Evolutionary conservation across 2,888 invertebrate species (phyloP), one percentile per base, ranked within the genome.

Genomic region (Trilocha varians): DNA sequence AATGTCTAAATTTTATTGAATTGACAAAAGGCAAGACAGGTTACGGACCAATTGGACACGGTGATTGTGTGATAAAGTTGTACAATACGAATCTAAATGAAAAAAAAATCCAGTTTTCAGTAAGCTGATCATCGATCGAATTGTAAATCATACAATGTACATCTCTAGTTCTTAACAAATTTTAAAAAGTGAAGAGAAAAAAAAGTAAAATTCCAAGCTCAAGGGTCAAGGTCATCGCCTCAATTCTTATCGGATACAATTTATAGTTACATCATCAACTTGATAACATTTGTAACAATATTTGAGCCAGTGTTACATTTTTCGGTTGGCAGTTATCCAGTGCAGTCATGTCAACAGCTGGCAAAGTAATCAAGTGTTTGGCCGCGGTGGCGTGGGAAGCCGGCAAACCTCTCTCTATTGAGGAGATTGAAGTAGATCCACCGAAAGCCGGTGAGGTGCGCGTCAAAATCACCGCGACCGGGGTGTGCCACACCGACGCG

Each of bases 341-440:
- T 50, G 45, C 43, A 46, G 72, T 48, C 53, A 84, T 83, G 82
- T 74, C 82, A 42, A 86, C 84, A 45, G 71, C 66, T 50, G 80
- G 79, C 32, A 71, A 93, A 92, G 89, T 91, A 37, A 98, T 99
- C 54, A 91, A 89, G 61, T 99, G 99, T 75, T 90, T 89, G 65
- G 99, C 99, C 15, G 99, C 98, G 1, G 96, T 99, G 13, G 98
- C 99, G 3, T 99, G 99, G 99, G 94, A 91, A 59, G 91, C 96
- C 40, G 97, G 97, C 54, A 89, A 95, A 64, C 95, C 97, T 5
- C 85, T 99, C 16, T 88, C 90, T 1, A 89, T 99, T 39, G 99
- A 99, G 83, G 93, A 93, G 41, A 89, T 99, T 44, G 93, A 97
- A 80, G 99, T 99, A 1, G 95, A 92, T 13, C 96, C 98, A 6